These are phyloP conservation scores for Cervus canadensis DNA, from an alignment of 2,113 vertebrate species.

Conservation along the genomic window DNA sequence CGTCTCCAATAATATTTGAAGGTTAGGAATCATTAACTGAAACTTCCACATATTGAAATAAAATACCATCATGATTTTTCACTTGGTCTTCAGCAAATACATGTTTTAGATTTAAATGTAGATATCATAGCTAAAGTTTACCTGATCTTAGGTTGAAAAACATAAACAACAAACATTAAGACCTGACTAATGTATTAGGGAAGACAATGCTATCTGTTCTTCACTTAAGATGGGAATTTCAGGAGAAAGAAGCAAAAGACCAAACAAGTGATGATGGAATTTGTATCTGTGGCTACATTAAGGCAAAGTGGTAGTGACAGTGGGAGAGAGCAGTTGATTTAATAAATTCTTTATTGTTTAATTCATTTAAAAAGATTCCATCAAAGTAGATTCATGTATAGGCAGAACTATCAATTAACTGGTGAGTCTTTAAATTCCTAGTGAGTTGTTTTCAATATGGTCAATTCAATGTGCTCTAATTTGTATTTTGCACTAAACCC, in stretches of 20 bases:
- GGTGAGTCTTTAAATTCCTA: background rate
- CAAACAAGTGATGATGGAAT: background rate
- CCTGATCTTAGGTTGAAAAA: background rate
- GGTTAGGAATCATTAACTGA: background rate
- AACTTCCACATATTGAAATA: background rate
- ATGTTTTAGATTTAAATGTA: background rate
- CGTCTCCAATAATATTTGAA: background rate
- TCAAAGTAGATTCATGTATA: background rate
- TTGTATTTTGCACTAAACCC: background rate
- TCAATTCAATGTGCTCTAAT: background rate
- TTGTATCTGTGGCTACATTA: background rate
- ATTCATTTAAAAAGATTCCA: background rate
- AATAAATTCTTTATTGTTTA: background rate
- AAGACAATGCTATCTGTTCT: background rate
- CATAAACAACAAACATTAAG: background rate
- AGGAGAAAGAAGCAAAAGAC: background rate
- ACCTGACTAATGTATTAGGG: background rate
- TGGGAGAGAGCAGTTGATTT: background rate
- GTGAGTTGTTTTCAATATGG: background rate
- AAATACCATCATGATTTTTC: background rate
- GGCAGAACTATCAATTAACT: background rate
- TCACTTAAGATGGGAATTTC: background rate
- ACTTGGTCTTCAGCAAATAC: background rate
- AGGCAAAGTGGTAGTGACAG: background rate
- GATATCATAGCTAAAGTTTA: background rate